phyloP scores from a whole-genome alignment of 2,113 vertebrate species.

The Platysternon megacephalum region DNA sequence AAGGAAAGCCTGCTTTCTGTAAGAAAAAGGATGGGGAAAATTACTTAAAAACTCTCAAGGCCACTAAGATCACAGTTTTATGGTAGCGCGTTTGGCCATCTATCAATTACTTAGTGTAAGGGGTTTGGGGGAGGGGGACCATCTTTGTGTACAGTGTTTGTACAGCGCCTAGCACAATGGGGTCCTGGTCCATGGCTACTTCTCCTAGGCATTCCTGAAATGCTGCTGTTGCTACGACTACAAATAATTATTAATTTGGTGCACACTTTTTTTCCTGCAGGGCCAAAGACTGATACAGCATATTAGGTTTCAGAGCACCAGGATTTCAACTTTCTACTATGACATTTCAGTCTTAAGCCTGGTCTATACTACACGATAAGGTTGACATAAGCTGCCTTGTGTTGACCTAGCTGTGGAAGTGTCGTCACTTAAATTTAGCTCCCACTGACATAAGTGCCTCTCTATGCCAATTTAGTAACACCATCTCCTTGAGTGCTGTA shows the following conservation, averaged over 20 bases:
- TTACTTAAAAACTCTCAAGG: too few relatives aligned
- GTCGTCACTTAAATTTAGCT: too few relatives aligned
- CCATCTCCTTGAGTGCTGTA: too few relatives aligned
- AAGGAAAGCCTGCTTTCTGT: neutral
- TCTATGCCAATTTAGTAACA: too few relatives aligned
- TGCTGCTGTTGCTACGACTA: neutral
- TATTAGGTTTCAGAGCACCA: neutral
- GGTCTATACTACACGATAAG: too few relatives aligned
- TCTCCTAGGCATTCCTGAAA: neutral
- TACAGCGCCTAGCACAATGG: neutral
- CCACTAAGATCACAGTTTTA: neutral
- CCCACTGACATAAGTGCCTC: too few relatives aligned
- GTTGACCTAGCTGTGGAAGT: too few relatives aligned
- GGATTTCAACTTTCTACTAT: too few relatives aligned
- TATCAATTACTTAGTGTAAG: neutral
- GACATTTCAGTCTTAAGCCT: too few relatives aligned
- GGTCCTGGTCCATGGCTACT: neutral
- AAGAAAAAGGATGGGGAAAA: neutral
- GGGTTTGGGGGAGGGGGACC: neutral
- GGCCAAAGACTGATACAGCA: neutral
- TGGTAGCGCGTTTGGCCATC: neutral
- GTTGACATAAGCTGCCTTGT: too few relatives aligned
- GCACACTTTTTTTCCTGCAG: neutral
- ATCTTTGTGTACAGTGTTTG: neutral
- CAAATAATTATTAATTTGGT: neutral